Base-by-base conservation (phyloP, 2,797 vertebrate species). In the Saxicola maurus region DNA sequence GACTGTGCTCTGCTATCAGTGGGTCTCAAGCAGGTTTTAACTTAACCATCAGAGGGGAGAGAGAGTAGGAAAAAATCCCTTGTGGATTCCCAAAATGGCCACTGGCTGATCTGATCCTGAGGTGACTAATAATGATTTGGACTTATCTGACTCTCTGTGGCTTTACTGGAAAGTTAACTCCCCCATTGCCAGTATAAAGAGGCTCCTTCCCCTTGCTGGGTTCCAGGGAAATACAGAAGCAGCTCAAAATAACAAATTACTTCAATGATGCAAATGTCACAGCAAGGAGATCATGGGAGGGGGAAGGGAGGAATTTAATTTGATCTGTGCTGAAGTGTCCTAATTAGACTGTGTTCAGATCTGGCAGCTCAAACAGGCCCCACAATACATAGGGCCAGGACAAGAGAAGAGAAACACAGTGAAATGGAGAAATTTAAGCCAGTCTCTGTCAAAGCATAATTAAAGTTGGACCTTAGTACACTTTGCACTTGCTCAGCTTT, bases 121-220 rank as follows among this genome's bases (percentile, higher is more conserved):
- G 76, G 77, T 94, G 95, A 94, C 82, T 94, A 92, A 94, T 46
- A 89, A 81, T 1, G 11, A 18, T 60, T 77, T 68, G 80, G 66
- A 81, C 40, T 76, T 79, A 79, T 43, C 27, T 91, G 69, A 87
- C 56, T 57, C 11, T n/a, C 53, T 76, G 67, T 67, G 82, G 73
- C 49, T 94, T 94, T 76, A 87, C 73, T 64, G 87, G 87, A 86
- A 92, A 83, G 84, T 89, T 90, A 84, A 45, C 31, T 64, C 18
- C 38, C 38, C 51, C 0, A 0, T 13, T 57, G 30, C 71, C 51
- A 49, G 30, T 31, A n/a, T 24, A 43, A 68, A 83, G 49, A 87
- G 25, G 8, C 10, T 91, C 53, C 62, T 57, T 68, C 45, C 37
- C 30, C 64, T 83, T 61, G 66, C 15, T 67, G 64, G n/a, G 15